Evolutionary conservation across 2,888 invertebrate species (phyloP).

Genomic region (Andrena trimmerana): DNA sequence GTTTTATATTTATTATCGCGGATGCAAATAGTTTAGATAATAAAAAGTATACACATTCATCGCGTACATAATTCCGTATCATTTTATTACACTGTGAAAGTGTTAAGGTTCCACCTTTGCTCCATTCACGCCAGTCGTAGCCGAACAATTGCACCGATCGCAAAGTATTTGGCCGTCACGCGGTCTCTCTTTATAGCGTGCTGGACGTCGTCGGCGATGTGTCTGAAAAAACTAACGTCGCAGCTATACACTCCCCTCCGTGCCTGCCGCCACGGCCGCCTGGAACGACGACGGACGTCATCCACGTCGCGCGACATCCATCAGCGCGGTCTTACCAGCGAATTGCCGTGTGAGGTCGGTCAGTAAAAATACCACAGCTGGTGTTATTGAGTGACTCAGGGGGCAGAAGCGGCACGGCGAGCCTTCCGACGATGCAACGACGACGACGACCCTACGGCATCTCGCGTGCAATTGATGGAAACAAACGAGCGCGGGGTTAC

Average conservation of each 20-base stretch:
- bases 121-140: conserved; percentile 20
- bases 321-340: conserved; percentile 40
- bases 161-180: conserved; percentile 72
- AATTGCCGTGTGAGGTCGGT: conserved; percentile 65
- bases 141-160: conserved; percentile 72
- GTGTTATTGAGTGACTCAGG: conserved; percentile 58
- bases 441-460: conserved; percentile 38
- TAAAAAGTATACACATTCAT: too few species aligned
- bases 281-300: conserved; percentile 26
- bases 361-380: conserved; percentile 61
- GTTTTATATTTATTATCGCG: too few species aligned
- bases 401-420: conserved; percentile 29
- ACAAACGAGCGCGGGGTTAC: conserved; percentile 59
- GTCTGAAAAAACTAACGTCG: too few species aligned
- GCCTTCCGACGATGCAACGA: conserved; percentile 8
- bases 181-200: conserved; percentile 65
- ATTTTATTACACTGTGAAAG: too few species aligned
- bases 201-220: background rate
- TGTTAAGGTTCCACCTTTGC: too few species aligned
- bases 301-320: conserved; percentile 29
- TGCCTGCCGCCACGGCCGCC: background rate
- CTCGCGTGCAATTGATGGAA: conserved; percentile 55
- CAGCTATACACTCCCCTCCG: conserved; percentile 12
- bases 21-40: too few species aligned
- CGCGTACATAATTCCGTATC: too few species aligned